Base-by-base conservation (phyloP, 2,113 vertebrate species). In the Psilopsiagon aurifrons region DNA sequence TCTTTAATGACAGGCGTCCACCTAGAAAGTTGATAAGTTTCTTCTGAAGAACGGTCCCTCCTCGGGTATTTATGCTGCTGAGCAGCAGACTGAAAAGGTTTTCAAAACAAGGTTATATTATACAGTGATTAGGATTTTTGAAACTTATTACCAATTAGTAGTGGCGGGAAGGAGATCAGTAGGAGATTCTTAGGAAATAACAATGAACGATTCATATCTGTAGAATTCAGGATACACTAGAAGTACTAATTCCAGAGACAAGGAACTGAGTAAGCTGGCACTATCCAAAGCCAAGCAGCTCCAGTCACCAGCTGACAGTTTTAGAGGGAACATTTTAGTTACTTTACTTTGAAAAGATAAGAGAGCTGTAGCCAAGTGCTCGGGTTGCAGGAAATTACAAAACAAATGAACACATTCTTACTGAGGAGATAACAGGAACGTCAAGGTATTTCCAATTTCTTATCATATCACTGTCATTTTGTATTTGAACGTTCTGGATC, bases 1-100 rank as follows among this genome's bases (percentile, higher is more conserved):
- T 99, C 99, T 95, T 99, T 99, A 94, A 99, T 98, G 91, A 99
- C 83, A 23, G 99, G 99, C 2, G 98, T 99, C 99, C 99, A 99
- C 69, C 99, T 98, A 88, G 99, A 99, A n/a, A 99, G 98, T 33
- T 98, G 99, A 95, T 98, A 99, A 16, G 95, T 99, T 97, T 99
- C 98, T 81, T 99, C 98, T 57, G 98, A 96, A 86, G 98, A 98
- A 27, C 98, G 98, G 90, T 99, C 98, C 66, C 98, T 98, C 91
- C 99, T 98, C 27, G 85, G 28, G 6, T 98, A 57, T 97, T 98
- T 99, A 60, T 97, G 95, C 62, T 97, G 97, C 70, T 97, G 96
- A 91, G 92, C 70, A 96, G 96, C 97, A 94, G 82, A 41, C 97
- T 81, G 90, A 76, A 96, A 77, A 95, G 14, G 66, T 78, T 67